Conservation (phyloP, 1,140 invertebrate genomes). For the Drosophila serrata region DNA sequence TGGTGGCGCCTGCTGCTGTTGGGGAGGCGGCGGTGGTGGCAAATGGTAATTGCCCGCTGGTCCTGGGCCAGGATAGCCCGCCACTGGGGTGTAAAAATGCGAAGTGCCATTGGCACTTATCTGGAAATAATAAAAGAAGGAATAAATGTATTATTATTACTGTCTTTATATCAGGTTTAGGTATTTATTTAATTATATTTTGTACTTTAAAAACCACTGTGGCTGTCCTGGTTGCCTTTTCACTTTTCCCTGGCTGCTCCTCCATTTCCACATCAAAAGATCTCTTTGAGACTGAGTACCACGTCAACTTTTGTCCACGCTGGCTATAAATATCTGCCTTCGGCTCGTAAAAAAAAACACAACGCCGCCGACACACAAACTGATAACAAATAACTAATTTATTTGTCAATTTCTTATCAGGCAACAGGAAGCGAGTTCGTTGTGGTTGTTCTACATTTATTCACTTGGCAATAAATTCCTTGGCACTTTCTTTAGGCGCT, state of each 20-base stretch:
- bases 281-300: constrained; percentile 11
- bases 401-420: constrained; percentile 30
- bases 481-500: background rate
- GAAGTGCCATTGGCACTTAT: constrained; percentile 86
- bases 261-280: constrained; percentile 7
- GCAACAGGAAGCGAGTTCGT: constrained; percentile 14
- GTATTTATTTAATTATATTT: background rate
- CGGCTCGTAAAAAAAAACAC: background rate
- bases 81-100: constrained; percentile 87
- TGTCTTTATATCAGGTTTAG: no score
- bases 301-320: constrained; percentile 53
- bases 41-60: constrained; percentile 86
- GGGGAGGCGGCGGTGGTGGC: constrained; percentile 63
- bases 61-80: constrained; percentile 85
- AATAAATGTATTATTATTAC: background rate
- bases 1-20: constrained; percentile 62
- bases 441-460: background rate
- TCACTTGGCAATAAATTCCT: background rate
- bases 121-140: constrained; percentile 37
- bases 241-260: constrained; percentile 16
- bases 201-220: constrained; percentile 52
- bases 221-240: constrained; percentile 32
- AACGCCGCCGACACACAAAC: constrained; percentile 2
- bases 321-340: constrained; percentile 44
- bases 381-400: constrained; percentile 57